Evolutionary conservation across 2,888 invertebrate species (phyloP), one percentile per base, ranked within the genome.

Genomic region (Xestoiulus laeticollis): DNA sequence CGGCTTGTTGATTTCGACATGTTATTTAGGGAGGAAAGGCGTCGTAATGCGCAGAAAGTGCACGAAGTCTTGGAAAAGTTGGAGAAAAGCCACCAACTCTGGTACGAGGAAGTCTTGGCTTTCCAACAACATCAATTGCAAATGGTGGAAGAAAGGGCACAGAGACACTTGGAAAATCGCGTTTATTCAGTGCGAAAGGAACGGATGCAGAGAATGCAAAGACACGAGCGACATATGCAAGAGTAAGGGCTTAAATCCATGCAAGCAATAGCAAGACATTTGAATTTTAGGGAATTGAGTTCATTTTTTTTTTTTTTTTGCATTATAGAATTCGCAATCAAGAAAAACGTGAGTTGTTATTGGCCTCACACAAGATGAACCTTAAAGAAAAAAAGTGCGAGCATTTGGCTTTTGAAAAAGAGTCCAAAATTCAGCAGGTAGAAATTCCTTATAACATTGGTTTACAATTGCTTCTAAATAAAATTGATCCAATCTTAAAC

Each of bases 351-450:
- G 84, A 87, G 14, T 10, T 88, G 12, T 82, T 44, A 48, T 53
- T 84, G 12, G 44, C 82, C 22, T 83, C 82, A 16, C 43, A 59
- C 26, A 88, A 84, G 84, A 82, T 88, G n/a, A 78, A 84, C 1
- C 85, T 87, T 14, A 88, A 88, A 48, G 88, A 87, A 44, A 53
- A 78, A 6, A 88, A 88, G 26, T 85, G 88, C 53, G 84, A 88
- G 33, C 53, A 85, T 30, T 19, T 88, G 53, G 87, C 87, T 12
- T 12, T 68, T 14, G 53, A 88, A 87, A 86, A 88, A 87, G 87
- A 88, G 22, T 87, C 86, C 32, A 85, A 87, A 87, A 48, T 87
- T 22, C 85, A 44, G 43, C 88, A 88, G 88, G 88, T 88, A 48
- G 14, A 14, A 14, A 19, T n/a, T 33, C 30, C 48, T 14, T 48